phyloP scores from a whole-genome alignment of 2,113 vertebrate genomes.

The Menura novaehollandiae region DNA sequence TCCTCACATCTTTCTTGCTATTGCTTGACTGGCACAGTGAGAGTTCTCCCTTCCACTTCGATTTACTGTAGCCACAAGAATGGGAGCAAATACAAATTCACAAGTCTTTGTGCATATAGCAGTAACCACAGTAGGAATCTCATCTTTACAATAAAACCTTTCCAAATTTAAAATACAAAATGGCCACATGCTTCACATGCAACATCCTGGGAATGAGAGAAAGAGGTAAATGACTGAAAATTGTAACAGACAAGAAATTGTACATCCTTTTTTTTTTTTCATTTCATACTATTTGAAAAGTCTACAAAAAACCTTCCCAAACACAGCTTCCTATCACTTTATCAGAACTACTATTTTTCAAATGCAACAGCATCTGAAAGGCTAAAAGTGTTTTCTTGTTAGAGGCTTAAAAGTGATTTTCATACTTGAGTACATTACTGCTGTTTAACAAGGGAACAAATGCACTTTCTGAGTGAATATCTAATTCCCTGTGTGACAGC shows the following conservation, averaged over 20 bases:
- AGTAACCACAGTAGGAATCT: neutral
- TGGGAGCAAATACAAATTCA: neutral
- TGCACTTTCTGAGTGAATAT: neutral
- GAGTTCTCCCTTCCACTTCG: neutral
- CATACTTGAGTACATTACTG: neutral
- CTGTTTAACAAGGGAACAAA: neutral
- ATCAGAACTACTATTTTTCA: neutral
- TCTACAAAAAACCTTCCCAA: neutral
- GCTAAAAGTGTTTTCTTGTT: neutral
- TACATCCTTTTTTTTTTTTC: neutral
- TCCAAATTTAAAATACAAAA: neutral
- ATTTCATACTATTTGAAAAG: neutral
- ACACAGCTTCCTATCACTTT: neutral
- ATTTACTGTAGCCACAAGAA: slow-evolving; percentile 13
- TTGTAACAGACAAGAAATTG: neutral
- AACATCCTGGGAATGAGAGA: neutral
- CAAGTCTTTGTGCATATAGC: neutral
- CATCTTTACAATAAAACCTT: neutral
- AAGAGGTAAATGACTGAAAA: neutral
- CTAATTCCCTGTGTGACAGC: neutral
- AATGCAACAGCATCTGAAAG: neutral
- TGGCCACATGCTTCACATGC: neutral
- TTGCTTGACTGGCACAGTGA: neutral
- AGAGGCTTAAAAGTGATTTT: neutral
- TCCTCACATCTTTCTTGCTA: neutral